These are phyloP conservation scores for Bombyx mandarina DNA, from an alignment of 1,140 invertebrate species.

Conservation along the genomic window DNA sequence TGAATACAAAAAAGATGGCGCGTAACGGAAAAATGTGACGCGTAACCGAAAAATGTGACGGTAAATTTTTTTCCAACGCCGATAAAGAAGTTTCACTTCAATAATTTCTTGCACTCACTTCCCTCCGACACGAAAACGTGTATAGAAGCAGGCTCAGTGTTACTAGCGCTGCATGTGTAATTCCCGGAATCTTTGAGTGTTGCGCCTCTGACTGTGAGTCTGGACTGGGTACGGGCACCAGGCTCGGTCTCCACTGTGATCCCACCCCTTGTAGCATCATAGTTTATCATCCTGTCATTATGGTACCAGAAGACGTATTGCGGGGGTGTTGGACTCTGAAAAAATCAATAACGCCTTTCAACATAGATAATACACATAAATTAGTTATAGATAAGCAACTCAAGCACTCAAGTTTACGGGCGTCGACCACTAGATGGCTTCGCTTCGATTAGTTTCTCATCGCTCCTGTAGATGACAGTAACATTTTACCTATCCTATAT, in stretches of 20 bases:
- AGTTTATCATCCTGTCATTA: conserved; percentile 94
- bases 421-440: no score
- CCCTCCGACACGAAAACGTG: conserved; percentile 93
- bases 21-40: no score
- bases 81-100: no score
- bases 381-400: no score
- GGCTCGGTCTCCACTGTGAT: conserved; percentile 90
- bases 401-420: no score
- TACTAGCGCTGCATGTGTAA: conserved; percentile 91
- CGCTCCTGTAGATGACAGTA: no score
- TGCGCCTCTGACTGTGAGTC: conserved; percentile 86
- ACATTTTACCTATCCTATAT: no score
- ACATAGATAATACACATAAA: no score
- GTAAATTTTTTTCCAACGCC: no score
- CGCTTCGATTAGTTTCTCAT: no score
- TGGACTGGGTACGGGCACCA: conserved; percentile 85
- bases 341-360: conserved; percentile 15
- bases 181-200: conserved; percentile 90
- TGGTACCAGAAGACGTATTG: conserved; percentile 94
- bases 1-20: no score
- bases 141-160: conserved; percentile 90
- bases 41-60: no score
- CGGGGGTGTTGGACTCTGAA: conserved; percentile 88
- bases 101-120: conserved; percentile 55
- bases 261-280: conserved; percentile 86